Evolutionary conservation across 2,888 invertebrate species (phyloP).

Genomic region (Nomada lathburiana): DNA sequence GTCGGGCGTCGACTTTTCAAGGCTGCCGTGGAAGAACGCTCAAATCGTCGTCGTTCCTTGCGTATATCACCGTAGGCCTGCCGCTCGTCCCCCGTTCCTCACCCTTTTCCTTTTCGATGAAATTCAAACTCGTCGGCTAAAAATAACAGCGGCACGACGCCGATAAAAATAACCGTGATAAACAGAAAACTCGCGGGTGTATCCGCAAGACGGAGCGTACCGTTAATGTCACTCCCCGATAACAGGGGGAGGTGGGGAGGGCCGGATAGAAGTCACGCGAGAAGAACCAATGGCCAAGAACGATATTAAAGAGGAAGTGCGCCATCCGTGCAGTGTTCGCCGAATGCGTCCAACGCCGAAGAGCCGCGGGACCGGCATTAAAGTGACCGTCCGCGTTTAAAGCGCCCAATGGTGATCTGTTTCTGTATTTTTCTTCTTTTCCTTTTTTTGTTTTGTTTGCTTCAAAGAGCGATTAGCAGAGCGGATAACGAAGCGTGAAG

Average conservation of each 20-base stretch:
- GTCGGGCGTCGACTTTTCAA: no score
- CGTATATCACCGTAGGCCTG: no score
- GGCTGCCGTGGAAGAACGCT: no score
- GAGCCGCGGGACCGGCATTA: no score
- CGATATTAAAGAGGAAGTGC: background rate
- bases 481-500: background rate
- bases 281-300: background rate
- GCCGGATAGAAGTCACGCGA: background rate
- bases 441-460: no score
- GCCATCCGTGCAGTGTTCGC: background rate
- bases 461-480: background rate
- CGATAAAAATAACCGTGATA: background rate
- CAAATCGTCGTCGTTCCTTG: no score
- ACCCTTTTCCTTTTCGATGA: no score
- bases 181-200: background rate
- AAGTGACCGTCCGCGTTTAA: no score
- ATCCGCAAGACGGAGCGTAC: background rate
- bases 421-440: no score
- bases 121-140: background rate
- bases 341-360: no score
- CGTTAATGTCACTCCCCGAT: slow-evolving; percentile 1
- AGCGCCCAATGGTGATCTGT: background rate
- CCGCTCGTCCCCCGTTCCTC: no score
- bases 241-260: background rate
- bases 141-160: background rate